Conservation (phyloP, 2,113 vertebrate species). For the Colinus virginianus region DNA sequence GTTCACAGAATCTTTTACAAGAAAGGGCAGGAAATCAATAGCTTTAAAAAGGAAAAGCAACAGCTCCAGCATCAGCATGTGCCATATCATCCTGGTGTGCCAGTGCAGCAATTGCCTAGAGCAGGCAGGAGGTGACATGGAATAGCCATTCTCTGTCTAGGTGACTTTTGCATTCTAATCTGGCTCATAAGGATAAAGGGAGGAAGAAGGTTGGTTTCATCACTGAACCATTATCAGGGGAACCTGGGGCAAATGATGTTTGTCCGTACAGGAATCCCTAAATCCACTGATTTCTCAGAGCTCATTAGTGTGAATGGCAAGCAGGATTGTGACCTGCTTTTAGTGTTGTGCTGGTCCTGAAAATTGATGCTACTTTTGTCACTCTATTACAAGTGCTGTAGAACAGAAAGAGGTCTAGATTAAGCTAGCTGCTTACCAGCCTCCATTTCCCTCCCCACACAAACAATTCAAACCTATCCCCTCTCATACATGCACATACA, state of each 20-base stretch:
- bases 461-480: background rate
- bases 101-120: constrained; percentile 8
- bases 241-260: background rate
- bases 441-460: background rate
- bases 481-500: background rate
- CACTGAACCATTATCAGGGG: background rate
- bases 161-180: background rate
- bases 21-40: constrained; percentile 72
- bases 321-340: background rate
- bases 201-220: background rate
- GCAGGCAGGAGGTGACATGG: background rate
- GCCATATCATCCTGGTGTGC: background rate
- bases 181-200: background rate
- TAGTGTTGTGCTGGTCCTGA: background rate
- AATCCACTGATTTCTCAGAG: background rate
- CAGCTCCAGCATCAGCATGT: background rate
- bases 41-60: constrained; percentile 53
- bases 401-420: background rate
- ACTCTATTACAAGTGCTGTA: background rate
- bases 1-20: constrained; percentile 58
- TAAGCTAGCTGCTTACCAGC: background rate
- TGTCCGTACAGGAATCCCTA: background rate
- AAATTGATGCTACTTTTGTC: background rate
- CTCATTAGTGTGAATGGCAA: background rate
- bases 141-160: background rate